A percentile compares a stretch with the other conserved stretches of the same genome.
phyloP scores from a whole-genome alignment of 2,113 vertebrate species.

The Daubentonia madagascariensis region DNA sequence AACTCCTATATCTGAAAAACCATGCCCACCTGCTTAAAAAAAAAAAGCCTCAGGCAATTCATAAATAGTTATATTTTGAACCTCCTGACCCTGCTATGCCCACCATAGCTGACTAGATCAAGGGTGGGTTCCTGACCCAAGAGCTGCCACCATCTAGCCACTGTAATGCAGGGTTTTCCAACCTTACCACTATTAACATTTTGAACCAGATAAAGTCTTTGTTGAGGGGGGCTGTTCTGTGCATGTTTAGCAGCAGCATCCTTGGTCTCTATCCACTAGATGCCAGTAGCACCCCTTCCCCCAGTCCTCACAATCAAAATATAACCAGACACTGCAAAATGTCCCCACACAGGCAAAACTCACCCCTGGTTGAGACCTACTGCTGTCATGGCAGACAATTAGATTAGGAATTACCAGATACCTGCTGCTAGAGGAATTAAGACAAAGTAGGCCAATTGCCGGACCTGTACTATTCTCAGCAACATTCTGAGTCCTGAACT shows the following conservation, averaged over 20 bases:
- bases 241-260: background rate
- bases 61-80: background rate
- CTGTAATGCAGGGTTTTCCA: background rate
- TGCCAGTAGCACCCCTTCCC: background rate
- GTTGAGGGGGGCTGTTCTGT: no score
- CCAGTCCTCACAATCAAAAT: background rate
- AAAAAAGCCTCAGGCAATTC: background rate
- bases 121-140: background rate
- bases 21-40: background rate
- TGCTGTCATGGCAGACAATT: background rate
- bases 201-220: background rate
- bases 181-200: background rate
- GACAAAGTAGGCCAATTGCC: background rate
- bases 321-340: background rate
- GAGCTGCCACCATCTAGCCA: background rate
- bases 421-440: background rate
- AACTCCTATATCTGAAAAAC: background rate
- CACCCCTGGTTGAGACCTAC: background rate
- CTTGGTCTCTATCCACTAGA: background rate
- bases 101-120: background rate
- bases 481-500: background rate
- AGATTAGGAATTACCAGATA: background rate
- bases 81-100: background rate
- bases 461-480: background rate
- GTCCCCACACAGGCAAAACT: background rate